Base-by-base conservation (phyloP, 2,888 invertebrate genomes). In the Cheiracanthium punctorium region DNA sequence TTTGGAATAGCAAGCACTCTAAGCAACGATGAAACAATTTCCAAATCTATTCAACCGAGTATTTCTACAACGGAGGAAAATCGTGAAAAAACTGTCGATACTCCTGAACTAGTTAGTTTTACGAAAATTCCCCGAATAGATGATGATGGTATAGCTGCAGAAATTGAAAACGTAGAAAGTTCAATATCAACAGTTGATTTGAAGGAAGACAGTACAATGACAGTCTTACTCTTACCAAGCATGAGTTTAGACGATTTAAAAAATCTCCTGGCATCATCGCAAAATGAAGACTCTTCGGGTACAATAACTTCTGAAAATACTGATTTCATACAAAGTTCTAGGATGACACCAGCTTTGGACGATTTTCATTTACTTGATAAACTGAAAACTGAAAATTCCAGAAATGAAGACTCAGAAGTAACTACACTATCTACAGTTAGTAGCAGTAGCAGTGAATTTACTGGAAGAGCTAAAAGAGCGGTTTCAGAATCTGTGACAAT, bases 181-280 rank as follows among this genome's bases (percentile, higher is more conserved):
- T 12, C 4, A 10, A 12, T 10, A 20, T 1, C 64, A n/a, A 7
- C 58, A 64, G 24, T 20, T 30, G 32, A 30, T 14, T 37, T 70
- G 20, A 70, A 33, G n/a, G 70, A 70, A 37, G 24, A 37, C n/a
- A 37, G 7, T 30, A 72, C 52, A 30, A 43, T 79, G 7, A 79
- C 84, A 17, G 84, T 85, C 12, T 30, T 85, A 5, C 28, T 85
- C 10, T 67, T 85, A 32, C 79, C 84, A 14, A 85, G 79, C 30
- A 58, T 79, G 37, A 70, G 73, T 43, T 32, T 74, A 1, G 74
- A 85, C 24, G 77, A 84, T 20, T 65, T 84, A 43, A 84, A 84
- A 67, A 77, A 67, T 20, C 48, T 77, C 24, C 65, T 84, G 7
- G 52, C 20, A 33, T 41, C 43, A 33, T 69, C 69, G 17, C n/a